These are phyloP conservation scores for Thalassophryne amazonica DNA, from an alignment of 2,797 vertebrate genomes.

Conservation along the genomic window DNA sequence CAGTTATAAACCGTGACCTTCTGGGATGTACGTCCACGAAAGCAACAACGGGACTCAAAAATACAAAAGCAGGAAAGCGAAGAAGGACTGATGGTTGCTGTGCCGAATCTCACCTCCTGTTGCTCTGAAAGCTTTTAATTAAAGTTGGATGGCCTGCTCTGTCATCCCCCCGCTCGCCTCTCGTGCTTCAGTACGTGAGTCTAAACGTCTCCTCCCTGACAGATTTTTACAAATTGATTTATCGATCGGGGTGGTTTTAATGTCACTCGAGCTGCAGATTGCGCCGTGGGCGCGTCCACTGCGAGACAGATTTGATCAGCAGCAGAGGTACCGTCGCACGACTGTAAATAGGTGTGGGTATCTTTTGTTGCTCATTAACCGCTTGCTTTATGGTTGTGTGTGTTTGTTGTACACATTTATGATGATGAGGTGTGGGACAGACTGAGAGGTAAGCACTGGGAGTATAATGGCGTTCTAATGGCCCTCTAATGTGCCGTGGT, in stretches of 20 bases:
- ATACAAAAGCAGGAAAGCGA: no score
- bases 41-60: no score
- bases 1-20: no score
- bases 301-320: constrained; percentile 33
- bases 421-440: constrained; percentile 46
- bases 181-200: constrained; percentile 11
- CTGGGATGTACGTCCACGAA: no score
- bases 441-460: constrained; percentile 77
- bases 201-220: constrained; percentile 37
- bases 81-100: constrained; percentile 31
- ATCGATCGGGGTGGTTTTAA: constrained; percentile 53
- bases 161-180: constrained; percentile 25
- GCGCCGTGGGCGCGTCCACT: constrained; percentile 3
- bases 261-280: constrained; percentile 28
- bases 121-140: constrained; percentile 57
- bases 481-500: constrained; percentile 79
- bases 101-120: constrained; percentile 31
- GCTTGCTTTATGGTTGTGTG: constrained; percentile 56
- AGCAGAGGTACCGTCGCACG: constrained; percentile 40
- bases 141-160: constrained; percentile 48
- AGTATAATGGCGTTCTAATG: constrained; percentile 79
- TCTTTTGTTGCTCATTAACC: constrained; percentile 60
- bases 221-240: constrained; percentile 64
- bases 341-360: constrained; percentile 56
- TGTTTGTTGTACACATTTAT: constrained; percentile 50